phyloP scores from a whole-genome alignment of 2,888 invertebrate species.

The Sclerodermus sp. region DNA sequence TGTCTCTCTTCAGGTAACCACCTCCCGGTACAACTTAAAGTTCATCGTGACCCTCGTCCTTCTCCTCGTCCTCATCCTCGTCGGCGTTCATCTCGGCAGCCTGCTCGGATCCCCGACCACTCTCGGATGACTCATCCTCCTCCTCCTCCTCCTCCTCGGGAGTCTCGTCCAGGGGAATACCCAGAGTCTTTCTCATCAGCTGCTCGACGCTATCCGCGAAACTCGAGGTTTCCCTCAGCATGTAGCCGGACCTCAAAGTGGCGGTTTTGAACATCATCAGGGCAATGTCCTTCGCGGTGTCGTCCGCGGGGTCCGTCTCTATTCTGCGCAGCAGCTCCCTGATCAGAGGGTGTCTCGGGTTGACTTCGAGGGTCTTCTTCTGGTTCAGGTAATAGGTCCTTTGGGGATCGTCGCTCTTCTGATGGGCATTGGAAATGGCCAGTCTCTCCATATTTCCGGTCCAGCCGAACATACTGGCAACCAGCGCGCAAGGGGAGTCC shows the following conservation, averaged over 20 bases:
- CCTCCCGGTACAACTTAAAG: slow-evolving; percentile 58
- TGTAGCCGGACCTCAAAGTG: slow-evolving; percentile 91
- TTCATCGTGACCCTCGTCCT: slow-evolving; percentile 63
- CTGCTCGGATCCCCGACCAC: slow-evolving; percentile 51
- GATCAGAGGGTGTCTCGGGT: slow-evolving; percentile 95
- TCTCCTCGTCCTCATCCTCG: slow-evolving; percentile 55
- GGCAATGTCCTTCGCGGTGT: slow-evolving; percentile 80
- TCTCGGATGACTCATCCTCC: slow-evolving; percentile 24
- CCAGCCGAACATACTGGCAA: slow-evolving; percentile 97
- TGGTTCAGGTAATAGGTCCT: slow-evolving; percentile 86
- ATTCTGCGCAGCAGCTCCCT: slow-evolving; percentile 86
- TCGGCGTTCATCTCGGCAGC: slow-evolving; percentile 58
- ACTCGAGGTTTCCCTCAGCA: slow-evolving; percentile 80
- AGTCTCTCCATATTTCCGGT: slow-evolving; percentile 99
- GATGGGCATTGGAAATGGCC: slow-evolving; percentile 93
- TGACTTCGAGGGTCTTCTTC: slow-evolving; percentile 96
- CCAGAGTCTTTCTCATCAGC: slow-evolving; percentile 82
- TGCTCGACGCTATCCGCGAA: slow-evolving; percentile 90
- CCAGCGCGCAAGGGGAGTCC: slow-evolving; percentile 93
- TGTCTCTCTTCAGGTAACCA: slow-evolving; percentile 10
- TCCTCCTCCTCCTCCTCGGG: slow-evolving; percentile 53
- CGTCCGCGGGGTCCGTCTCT: slow-evolving; percentile 74
- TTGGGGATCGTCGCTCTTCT: slow-evolving; percentile 91
- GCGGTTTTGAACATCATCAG: slow-evolving; percentile 90
- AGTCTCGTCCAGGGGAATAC: slow-evolving; percentile 74